Evolutionary conservation across 2,797 vertebrate genomes (phyloP).

Genomic region (Sciurus carolinensis): DNA sequence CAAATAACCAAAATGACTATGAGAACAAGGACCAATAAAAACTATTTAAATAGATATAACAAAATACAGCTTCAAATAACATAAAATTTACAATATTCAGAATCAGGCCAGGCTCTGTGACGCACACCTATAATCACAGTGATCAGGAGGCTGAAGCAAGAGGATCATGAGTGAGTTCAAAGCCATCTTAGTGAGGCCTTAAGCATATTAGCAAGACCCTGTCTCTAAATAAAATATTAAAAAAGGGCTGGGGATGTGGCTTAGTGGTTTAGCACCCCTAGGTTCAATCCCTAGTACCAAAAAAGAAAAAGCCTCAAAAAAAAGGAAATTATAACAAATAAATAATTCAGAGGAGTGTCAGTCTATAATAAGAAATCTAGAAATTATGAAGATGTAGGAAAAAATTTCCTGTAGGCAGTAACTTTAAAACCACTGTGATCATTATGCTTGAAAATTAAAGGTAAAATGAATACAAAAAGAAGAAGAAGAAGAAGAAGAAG

Average conservation of each 20-base stretch:
- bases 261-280: too few species aligned
- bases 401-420: not conserved
- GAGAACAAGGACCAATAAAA: not conserved
- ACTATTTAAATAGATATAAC: not conserved
- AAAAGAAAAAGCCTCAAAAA: too few species aligned
- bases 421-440: not conserved
- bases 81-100: not conserved
- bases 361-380: slow-evolving; percentile 6
- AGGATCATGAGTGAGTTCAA: too few species aligned
- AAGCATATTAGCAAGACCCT: too few species aligned
- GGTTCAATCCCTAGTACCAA: too few species aligned
- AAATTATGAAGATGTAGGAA: not conserved
- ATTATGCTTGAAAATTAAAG: not conserved
- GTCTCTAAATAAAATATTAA: too few species aligned
- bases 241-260: too few species aligned
- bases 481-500: too few species aligned
- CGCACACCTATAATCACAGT: too few species aligned
- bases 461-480: not conserved
- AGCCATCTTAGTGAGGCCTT: too few species aligned
- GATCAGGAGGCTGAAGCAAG: too few species aligned
- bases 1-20: not conserved
- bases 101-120: not conserved
- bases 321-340: slow-evolving; percentile 6
- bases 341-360: not conserved
- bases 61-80: slow-evolving; percentile 6